Evolutionary conservation across 2,113 vertebrate species (phyloP).

Genomic region (Dryoscopus gambensis): DNA sequence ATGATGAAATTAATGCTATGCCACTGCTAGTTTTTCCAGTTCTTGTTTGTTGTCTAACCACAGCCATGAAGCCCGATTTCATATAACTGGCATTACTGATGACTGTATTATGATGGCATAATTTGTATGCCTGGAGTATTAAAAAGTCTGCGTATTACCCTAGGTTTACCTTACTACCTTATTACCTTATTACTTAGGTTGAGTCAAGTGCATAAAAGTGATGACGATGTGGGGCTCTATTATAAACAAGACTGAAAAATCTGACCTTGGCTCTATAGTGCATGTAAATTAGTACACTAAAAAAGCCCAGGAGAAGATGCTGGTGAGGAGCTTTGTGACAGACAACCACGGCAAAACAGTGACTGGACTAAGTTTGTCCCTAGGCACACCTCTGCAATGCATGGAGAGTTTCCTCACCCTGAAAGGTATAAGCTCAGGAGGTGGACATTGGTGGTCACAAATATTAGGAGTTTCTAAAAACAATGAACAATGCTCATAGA

Average conservation of each 20-base stretch:
- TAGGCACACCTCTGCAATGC: background rate
- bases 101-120: background rate
- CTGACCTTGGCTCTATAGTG: background rate
- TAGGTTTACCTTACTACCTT: background rate
- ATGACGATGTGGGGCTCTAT: background rate
- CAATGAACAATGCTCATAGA: background rate
- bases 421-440: background rate
- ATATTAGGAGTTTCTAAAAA: background rate
- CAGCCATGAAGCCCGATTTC: background rate
- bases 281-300: rapidly evolving
- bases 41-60: background rate
- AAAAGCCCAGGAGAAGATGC: background rate
- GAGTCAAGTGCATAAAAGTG: background rate
- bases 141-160: background rate
- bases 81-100: background rate
- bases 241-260: background rate
- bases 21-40: background rate
- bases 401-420: background rate
- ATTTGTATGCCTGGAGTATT: background rate
- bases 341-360: background rate
- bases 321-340: background rate
- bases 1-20: background rate
- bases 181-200: background rate
- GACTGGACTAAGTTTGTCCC: background rate
- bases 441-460: background rate